Evolutionary conservation across 2,888 invertebrate species (phyloP), one percentile per base, ranked within the genome.

Genomic region (Nebria salina): DNA sequence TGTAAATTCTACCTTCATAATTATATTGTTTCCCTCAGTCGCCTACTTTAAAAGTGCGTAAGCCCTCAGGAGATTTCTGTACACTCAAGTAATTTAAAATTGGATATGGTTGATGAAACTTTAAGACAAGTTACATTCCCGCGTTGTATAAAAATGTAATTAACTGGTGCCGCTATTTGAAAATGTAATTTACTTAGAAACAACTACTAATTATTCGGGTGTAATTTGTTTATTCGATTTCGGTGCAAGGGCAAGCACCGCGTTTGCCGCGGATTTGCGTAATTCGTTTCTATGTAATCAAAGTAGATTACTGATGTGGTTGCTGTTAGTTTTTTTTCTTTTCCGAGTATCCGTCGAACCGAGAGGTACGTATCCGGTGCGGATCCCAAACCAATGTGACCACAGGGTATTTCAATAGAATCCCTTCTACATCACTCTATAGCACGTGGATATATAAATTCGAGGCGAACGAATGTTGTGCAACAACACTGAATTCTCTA

Each of bases 141-240:
- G 3, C 54, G 54, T 54, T 11, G 54, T 11, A 54, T 13, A 72
- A 74, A 42, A 79, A 79, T 73, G 74, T 73, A 79, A 79, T 79
- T 79, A 79, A 34, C 42, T 64, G 8, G 54, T 26, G 65, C 66
- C 5, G 65, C 25, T 42, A 65, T 78, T 78, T 65, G 41, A 68
- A 34, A 74, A 72, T 73, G 78, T 79, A 79, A 79, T 79, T 79
- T 79, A 79, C 79, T 79, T 54, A 54, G 75, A 79, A 75, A 74
- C 79, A 79, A 79, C 74, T 13, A 54, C 11, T 79, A 79, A 79
- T 79, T 79, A 79, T 73, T 54, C 79, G 25, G 43, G 75, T 25
- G 65, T 75, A 79, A 79, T 79, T 79, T 79, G 79, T 79, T 74
- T 79, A 79, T 68, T 75, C 74, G 79, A 74, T 79, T 77, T 54